Evolutionary conservation across 2,888 invertebrate species (phyloP).

Genomic region (Himalopsyche kuldschensis): DNA sequence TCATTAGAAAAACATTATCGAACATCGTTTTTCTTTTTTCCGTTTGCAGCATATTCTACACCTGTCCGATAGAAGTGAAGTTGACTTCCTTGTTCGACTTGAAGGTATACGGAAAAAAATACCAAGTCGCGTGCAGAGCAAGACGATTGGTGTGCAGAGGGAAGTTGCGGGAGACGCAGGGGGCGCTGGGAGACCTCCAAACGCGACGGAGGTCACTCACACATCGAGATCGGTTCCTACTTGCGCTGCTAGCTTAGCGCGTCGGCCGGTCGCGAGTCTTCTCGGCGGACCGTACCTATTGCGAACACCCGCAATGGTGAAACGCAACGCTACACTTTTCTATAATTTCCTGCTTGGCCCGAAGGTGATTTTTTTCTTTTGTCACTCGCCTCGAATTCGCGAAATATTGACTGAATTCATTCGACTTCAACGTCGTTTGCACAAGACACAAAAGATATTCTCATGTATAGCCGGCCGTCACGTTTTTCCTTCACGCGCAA

Average conservation of each 20-base stretch:
- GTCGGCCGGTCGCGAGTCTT: not conserved
- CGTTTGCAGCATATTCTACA: not conserved
- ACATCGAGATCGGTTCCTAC: not conserved
- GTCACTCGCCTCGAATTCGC: not conserved
- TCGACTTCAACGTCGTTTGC: not conserved
- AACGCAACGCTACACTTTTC: not conserved
- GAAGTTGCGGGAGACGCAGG: not conserved
- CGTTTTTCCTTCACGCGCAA: not conserved
- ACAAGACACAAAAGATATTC: not conserved
- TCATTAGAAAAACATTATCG: not conserved
- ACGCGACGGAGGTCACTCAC: not conserved
- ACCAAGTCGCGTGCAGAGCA: not conserved
- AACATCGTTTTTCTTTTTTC: not conserved
- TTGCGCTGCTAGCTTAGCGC: not conserved
- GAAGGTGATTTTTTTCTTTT: not conserved
- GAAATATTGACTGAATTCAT: not conserved
- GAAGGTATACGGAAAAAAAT: not conserved
- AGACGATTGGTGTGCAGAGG: not conserved
- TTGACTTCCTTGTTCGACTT: not conserved
- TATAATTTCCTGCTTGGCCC: not conserved
- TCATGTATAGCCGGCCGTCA: not conserved
- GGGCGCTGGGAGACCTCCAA: constrained; percentile 5
- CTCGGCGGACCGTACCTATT: not conserved
- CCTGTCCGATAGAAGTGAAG: not conserved
- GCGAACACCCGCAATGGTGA: not conserved